Base-by-base conservation (phyloP, 2,888 invertebrate species). In the Chrysina gloriosa region DNA sequence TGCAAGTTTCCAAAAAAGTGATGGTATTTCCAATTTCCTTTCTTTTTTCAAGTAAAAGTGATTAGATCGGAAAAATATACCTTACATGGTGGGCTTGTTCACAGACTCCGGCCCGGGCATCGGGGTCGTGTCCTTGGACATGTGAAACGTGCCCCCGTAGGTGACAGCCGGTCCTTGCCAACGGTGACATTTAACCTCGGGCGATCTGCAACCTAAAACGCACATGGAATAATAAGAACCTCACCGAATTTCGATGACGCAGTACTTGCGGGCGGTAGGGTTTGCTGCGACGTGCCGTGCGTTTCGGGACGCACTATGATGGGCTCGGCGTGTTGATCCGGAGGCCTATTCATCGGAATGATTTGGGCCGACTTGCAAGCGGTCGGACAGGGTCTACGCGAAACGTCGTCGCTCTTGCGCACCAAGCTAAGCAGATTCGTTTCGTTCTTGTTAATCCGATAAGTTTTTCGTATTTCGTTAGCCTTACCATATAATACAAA, bases 131-230 rank as follows among this genome's bases (percentile, higher is more conserved):
- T 77, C 74, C 63, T 71, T 75, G 4, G 76, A 76, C 11, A 78
- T 72, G 39, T 74, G 75, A 61, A 78, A 77, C 0, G 77, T 77
- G 6, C 77, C 77, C n/a, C 77, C 79, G 39, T 77, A 75, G 4
- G 74, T 42, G 2, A 19, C 16, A 4, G 9, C 39, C 3, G 39
- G 14, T n/a, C n/a, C n/a, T n/a, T 39, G 11, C 42, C 27, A 14
- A 0, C 14, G 9, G 58, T 14, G n/a, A 14, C 58, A 34, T 3
- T 16, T 42, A 0, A 7, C 14, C 7, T 61, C 27, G 16, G 42
- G 16, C 11, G 21, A 19, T 21, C 27, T 50, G 25, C 27, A 47
- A 64, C 63, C 63, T 64, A 36, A 64, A 64, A 64, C 34, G 27
- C 7, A 34, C 19, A 45, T 36, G 14, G 14, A 64, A 64, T 47